These are phyloP conservation scores for Brachyistius frenatus DNA, from an alignment of 2,113 vertebrate species.

Conservation along the genomic window DNA sequence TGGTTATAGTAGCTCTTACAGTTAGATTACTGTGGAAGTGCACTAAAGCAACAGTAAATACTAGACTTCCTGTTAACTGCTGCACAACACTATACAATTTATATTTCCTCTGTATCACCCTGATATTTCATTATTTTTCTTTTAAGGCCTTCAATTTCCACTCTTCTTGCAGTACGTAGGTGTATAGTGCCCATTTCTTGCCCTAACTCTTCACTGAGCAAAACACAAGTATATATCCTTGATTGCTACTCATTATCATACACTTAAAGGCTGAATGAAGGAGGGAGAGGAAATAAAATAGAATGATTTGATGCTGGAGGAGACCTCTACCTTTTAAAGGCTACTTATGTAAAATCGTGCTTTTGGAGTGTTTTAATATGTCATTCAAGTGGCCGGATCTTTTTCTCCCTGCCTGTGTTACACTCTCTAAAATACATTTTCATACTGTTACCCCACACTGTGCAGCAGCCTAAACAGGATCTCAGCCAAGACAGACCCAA, in stretches of 20 bases:
- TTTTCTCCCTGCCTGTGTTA: slow-evolving; percentile 30
- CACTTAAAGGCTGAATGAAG: slow-evolving; percentile 62
- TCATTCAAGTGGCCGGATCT: slow-evolving; percentile 43
- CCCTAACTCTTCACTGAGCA: slow-evolving; percentile 33
- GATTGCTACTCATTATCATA: slow-evolving; percentile 76
- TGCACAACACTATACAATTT: slow-evolving; percentile 27
- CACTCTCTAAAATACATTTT: slow-evolving; percentile 45
- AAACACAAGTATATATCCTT: slow-evolving; percentile 52
- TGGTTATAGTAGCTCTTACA: slow-evolving; percentile 43
- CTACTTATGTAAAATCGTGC: slow-evolving; percentile 54
- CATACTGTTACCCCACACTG: slow-evolving; percentile 19
- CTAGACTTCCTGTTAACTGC: slow-evolving; percentile 17
- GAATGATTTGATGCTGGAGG: slow-evolving; percentile 35
- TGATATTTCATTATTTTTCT: slow-evolving; percentile 22
- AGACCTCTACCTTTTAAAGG: slow-evolving; percentile 58
- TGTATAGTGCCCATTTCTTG: slow-evolving; percentile 33
- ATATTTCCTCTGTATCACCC: slow-evolving; percentile 6
- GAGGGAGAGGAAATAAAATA: slow-evolving; percentile 23
- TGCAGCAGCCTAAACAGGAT: slow-evolving; percentile 37
- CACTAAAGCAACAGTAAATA: slow-evolving; percentile 17
- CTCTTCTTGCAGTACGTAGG: slow-evolving; percentile 27
- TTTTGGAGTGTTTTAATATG: slow-evolving; percentile 62
- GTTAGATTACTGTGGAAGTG: slow-evolving; percentile 16
- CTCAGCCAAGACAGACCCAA: slow-evolving; percentile 32
- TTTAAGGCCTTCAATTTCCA: slow-evolving; percentile 19